Percentiles rank a stretch among this genome's conserved stretches.
These are phyloP conservation scores for Geopemphigus sp. DNA, from an alignment of 1,140 invertebrate species.

Conservation along the genomic window DNA sequence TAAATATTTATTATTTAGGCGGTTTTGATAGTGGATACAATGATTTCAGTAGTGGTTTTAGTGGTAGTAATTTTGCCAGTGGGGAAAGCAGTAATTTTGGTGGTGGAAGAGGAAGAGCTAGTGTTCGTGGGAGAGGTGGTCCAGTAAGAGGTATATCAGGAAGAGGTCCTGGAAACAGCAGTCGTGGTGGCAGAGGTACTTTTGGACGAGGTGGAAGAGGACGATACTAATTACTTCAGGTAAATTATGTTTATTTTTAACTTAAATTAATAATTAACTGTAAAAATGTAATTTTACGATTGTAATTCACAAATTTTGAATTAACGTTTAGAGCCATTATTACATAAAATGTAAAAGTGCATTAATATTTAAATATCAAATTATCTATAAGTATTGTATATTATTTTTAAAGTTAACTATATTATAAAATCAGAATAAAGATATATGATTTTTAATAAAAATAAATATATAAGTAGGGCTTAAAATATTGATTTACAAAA, in stretches of 20 bases:
- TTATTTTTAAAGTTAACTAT: neutral
- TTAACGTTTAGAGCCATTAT: slow-evolving; percentile 41
- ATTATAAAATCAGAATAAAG: no score
- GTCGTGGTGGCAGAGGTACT: slow-evolving; percentile 34
- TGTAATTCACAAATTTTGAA: neutral
- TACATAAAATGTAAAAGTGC: neutral
- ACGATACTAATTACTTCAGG: slow-evolving; percentile 28
- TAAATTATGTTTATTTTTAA: neutral
- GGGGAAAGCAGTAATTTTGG: slow-evolving; percentile 23
- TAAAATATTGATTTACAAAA: neutral
- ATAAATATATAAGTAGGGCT: no score
- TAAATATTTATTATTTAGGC: slow-evolving; percentile 50
- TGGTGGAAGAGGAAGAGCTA: slow-evolving; percentile 8
- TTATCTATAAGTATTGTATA: neutral
- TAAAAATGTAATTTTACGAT: neutral
- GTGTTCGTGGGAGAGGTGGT: slow-evolving; percentile 34
- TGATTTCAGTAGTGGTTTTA: slow-evolving; percentile 8
- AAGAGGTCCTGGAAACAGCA: slow-evolving; percentile 26
- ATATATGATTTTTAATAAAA: no score
- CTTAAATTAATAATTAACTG: neutral
- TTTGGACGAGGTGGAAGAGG: slow-evolving; percentile 44
- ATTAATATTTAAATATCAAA: neutral
- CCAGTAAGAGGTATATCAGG: slow-evolving; percentile 26
- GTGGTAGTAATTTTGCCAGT: slow-evolving; percentile 40
- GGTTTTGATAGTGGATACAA: slow-evolving; percentile 22